Base-by-base conservation (phyloP, 2,797 vertebrate species). In the Acanthopagrus latus region DNA sequence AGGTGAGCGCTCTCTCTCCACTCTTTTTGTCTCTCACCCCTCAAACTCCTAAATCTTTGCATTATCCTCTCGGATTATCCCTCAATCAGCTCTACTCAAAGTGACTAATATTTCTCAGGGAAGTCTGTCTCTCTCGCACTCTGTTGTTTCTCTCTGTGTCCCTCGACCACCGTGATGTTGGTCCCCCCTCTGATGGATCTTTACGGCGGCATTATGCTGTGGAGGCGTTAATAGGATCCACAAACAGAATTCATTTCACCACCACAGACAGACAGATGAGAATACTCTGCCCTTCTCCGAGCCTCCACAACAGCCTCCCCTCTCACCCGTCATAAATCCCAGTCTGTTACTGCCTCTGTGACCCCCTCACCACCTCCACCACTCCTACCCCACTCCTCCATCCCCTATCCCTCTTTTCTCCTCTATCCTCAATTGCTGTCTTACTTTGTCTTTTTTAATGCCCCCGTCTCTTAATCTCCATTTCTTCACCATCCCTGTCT, bases 1-100 rank as follows among this genome's bases (percentile, higher is more conserved):
- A 95, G 95, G 95, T 95, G 83, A 92, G 94, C 91, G 46, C 16
- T 25, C 60, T 52, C 13, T 21, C 20, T 18, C 25, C 9, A n/a
- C 4, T 46, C 7, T 29, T 14, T 6, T 7, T 46, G 47, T 9
- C 33, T 38, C 7, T 23, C 60, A n/a, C 51, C 27, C 13, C 29
- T 46, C n/a, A 27, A 1, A 4, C 16, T 25, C 25, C 20, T n/a
- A 10, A 72, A 84, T n/a, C 11, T 64, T 71, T 72, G 43, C 41
- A 68, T 69, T 77, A 29, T 82, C 84, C 21, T 66, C 23, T 71
- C 33, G 6, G 18, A 43, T 67, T 51, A 23, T 27, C 69, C 17
- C 7, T 44, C 62, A 59, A 47, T 79, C 64, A 46, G 33, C 57
- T 74, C 8, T 14, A 20, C 58, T 64, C 63, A 21, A 27, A 74